Evolutionary conservation across 2,113 vertebrate species (phyloP), one percentile per base, ranked within the genome.

Genomic region (Scophthalmus maximus): DNA sequence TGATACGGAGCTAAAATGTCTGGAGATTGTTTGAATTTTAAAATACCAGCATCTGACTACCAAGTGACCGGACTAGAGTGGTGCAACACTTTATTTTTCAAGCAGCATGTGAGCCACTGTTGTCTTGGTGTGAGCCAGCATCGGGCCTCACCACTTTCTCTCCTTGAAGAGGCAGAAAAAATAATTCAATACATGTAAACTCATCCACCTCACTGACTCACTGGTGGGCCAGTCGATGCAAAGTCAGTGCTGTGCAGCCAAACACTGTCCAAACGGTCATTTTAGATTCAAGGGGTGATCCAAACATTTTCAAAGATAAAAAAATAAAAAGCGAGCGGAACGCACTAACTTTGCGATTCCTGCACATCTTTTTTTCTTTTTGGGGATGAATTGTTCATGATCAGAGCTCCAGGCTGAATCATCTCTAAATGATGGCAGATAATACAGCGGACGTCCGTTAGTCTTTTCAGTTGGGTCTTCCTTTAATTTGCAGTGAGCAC

Each of bases 391-490:
- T n/a, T n/a, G n/a, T n/a, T n/a, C n/a, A n/a, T n/a, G n/a, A n/a
- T n/a, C n/a, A n/a, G n/a, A n/a, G n/a, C n/a, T 47, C 3, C 4
- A 11, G 2, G 58, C 17, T 34, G n/a, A 55, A 61, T 44, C 12
- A 22, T 68, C 25, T 46, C 3, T 5, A 64, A 52, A 56, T 68
- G 38, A 79, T 38, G 30, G 8, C 8, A 8, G 30, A 32, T 36
- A 12, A 29, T 56, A 36, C 2, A 44, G 57, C 32, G 56, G 49
- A 38, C 47, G 53, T 34, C 5, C 8, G 1, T 29, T 53, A 2
- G 23, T 55, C 42, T 4, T 15, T 49, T 65, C 11, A 14, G 20
- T 38, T 18, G 15, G 9, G n/a, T 73, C 27, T 32, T 20, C 8
- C 15, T 47, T 57, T 17, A 57, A 66, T 56, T 57, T 68, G 51